These are phyloP conservation scores for Naja naja DNA, from an alignment of 2,113 vertebrate species.

Conservation along the genomic window DNA sequence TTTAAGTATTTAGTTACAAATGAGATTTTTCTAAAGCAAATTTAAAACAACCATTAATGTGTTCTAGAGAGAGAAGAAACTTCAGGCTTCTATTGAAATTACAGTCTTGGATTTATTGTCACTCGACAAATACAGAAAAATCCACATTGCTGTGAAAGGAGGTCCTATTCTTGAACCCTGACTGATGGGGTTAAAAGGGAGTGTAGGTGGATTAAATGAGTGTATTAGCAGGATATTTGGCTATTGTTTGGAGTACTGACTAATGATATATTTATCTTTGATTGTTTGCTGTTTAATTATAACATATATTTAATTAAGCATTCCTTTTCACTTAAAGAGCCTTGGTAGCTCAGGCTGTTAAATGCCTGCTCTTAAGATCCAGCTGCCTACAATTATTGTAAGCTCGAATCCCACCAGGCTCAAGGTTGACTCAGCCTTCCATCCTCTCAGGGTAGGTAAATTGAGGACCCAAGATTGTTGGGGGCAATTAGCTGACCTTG, in stretches of 20 bases:
- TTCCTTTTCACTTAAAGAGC: too few species aligned
- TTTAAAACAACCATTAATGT: neutral
- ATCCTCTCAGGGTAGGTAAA: too few species aligned
- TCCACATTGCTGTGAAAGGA: neutral
- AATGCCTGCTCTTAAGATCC: too few species aligned
- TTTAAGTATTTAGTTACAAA: neutral
- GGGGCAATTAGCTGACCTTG: too few species aligned
- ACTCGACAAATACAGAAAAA: neutral
- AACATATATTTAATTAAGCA: neutral
- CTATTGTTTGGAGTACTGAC: neutral
- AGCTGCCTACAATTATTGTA: too few species aligned
- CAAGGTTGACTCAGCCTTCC: too few species aligned
- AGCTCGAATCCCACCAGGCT: too few species aligned
- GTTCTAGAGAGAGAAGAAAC: neutral
- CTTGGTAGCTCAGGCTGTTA: too few species aligned
- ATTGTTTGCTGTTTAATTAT: neutral
- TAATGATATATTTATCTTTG: neutral
- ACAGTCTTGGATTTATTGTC: neutral
- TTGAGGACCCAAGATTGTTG: too few species aligned
- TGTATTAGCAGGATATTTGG: neutral
- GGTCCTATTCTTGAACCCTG: neutral
- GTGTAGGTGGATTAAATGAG: neutral
- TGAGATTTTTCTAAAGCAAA: neutral
- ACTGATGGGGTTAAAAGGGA: neutral
- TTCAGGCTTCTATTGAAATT: neutral